Conservation (phyloP, 2,888 invertebrate species). For the Lepidochrysops patricia region DNA sequence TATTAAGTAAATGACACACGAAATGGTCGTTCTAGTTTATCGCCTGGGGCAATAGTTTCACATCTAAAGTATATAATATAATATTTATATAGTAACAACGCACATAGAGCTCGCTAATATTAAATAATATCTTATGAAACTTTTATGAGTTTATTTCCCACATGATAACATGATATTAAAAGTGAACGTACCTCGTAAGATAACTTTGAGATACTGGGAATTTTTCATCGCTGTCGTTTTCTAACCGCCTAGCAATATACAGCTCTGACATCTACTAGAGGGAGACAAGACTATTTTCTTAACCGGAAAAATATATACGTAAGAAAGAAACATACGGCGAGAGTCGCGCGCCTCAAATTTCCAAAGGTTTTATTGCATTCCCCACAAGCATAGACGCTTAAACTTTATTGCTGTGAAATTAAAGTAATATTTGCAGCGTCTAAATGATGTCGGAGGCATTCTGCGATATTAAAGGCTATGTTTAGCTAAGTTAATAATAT, state of each 20-base stretch:
- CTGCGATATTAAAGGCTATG: conserved; percentile 67
- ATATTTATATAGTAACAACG: neutral
- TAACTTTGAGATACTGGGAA: conserved; percentile 69
- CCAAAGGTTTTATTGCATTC: conserved; percentile 72
- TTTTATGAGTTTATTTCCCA: conserved; percentile 34
- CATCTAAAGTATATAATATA: neutral
- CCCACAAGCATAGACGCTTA: conserved; percentile 70
- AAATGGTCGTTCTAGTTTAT: neutral
- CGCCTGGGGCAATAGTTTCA: neutral
- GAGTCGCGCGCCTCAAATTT: conserved; percentile 57
- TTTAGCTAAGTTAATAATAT: conserved; percentile 65
- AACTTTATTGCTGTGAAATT: conserved; percentile 72
- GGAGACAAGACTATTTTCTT: conserved; percentile 50
- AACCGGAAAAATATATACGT: conserved; percentile 48
- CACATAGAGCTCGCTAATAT: conserved; percentile 4
- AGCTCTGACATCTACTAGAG: conserved; percentile 55
- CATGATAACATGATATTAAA: conserved; percentile 62
- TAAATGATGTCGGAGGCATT: conserved; percentile 70
- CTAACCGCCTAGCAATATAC: conserved; percentile 66
- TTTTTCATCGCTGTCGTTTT: conserved; percentile 64
- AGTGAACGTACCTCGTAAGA: conserved; percentile 63
- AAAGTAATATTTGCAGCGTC: conserved; percentile 73
- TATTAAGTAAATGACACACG: neutral
- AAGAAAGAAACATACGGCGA: conserved; percentile 63
- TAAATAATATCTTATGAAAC: conserved; percentile 16